Conservation (phyloP, 2,113 vertebrate species). For the Megaceryle maxima region DNA sequence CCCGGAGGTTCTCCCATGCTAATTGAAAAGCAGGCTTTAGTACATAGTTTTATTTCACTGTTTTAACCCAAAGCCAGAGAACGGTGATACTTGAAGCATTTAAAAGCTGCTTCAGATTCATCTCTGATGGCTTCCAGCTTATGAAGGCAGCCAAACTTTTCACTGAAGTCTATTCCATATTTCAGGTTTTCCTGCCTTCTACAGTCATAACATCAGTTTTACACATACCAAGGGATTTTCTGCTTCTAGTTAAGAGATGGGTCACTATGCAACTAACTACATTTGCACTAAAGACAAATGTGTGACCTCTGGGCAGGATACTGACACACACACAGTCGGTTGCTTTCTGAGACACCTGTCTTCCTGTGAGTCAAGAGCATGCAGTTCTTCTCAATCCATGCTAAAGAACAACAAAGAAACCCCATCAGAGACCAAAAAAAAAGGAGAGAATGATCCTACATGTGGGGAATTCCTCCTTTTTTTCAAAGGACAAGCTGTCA, state of each 20-base stretch:
- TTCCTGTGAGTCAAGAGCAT: background rate
- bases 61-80: background rate
- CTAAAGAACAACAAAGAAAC: background rate
- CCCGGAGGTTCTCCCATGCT: background rate
- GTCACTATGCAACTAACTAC: background rate
- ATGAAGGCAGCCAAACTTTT: background rate
- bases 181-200: background rate
- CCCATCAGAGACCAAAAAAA: background rate
- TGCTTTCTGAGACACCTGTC: background rate
- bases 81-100: fast-evolving
- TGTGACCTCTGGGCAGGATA: background rate
- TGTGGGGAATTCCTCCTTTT: background rate
- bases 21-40: background rate
- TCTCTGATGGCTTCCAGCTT: background rate
- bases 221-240: background rate
- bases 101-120: background rate
- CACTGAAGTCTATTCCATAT: background rate
- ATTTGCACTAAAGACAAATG: background rate
- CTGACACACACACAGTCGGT: background rate
- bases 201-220: background rate
- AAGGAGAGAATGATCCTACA: background rate
- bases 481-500: background rate
- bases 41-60: background rate
- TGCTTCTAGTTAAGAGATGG: background rate
- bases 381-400: background rate